These are phyloP conservation scores for Alloplasta piceator DNA, from an alignment of 2,888 invertebrate species.

Conservation along the genomic window DNA sequence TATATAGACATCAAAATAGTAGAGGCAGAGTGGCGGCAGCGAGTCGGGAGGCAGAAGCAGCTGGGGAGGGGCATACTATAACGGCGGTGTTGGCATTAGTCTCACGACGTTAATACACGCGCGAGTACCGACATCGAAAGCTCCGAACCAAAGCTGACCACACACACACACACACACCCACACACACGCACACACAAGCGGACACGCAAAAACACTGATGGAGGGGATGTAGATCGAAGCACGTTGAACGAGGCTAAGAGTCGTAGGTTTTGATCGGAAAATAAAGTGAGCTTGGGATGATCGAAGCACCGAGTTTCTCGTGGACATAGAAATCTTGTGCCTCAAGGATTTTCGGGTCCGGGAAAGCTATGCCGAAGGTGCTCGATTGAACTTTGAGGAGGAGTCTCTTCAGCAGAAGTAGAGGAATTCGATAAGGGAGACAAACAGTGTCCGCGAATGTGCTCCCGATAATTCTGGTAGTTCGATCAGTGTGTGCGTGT, in stretches of 20 bases:
- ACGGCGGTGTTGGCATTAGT: conserved; percentile 59
- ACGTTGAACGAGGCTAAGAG: conserved; percentile 31
- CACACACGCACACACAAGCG: neutral
- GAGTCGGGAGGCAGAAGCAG: conserved; percentile 59
- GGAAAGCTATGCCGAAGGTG: no score
- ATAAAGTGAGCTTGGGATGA: no score
- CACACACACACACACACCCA: neutral
- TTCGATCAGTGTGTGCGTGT: conserved; percentile 26
- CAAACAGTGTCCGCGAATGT: conserved; percentile 54
- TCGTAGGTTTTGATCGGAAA: neutral
- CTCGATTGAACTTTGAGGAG: no score
- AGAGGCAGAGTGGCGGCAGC: conserved; percentile 60
- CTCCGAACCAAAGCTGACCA: neutral
- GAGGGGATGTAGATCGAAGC: conserved; percentile 25
- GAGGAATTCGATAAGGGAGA: neutral
- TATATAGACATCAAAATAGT: neutral
- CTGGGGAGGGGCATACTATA: conserved; percentile 65
- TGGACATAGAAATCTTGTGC: no score
- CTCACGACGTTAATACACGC: conserved; percentile 61
- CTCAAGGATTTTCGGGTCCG: no score
- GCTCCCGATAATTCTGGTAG: conserved; percentile 58
- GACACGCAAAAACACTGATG: neutral
- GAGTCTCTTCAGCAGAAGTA: neutral
- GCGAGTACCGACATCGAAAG: conserved; percentile 52
- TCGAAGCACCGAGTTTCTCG: no score